A percentile compares a stretch with the other conserved stretches of the same genome.
These are phyloP conservation scores for Psettodes erumei DNA, from an alignment of 2,113 vertebrate genomes.

Conservation along the genomic window DNA sequence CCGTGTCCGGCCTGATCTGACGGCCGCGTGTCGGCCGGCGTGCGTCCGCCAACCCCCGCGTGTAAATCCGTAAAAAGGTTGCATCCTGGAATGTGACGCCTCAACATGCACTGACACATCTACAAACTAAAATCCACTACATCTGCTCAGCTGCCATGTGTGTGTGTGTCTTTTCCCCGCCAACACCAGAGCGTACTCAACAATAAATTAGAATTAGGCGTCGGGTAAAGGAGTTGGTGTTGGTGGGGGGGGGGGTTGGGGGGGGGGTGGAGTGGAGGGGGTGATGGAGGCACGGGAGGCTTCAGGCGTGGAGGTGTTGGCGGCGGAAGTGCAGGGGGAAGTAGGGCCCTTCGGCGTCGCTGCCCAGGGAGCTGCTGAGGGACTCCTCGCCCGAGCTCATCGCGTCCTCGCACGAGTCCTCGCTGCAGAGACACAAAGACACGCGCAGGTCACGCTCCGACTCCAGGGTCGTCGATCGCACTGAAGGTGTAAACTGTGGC, in stretches of 20 bases:
- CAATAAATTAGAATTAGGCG: constrained; percentile 52
- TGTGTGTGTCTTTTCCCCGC: constrained; percentile 34
- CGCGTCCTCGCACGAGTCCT: constrained; percentile 93
- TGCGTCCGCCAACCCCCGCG: background rate
- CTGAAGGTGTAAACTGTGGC: no score
- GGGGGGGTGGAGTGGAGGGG: background rate
- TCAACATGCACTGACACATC: constrained; percentile 68
- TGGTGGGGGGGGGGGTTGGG: background rate
- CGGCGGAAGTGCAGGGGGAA: constrained; percentile 86
- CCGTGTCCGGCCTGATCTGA: background rate
- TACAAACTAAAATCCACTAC: constrained; percentile 33
- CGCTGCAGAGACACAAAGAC: constrained; percentile 76
- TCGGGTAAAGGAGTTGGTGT: background rate
- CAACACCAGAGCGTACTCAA: constrained; percentile 35
- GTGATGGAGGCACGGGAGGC: constrained; percentile 45
- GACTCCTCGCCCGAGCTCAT: constrained; percentile 93
- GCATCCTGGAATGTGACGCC: constrained; percentile 77
- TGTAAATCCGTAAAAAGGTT: background rate
- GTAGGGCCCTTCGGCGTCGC: constrained; percentile 87
- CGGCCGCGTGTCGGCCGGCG: background rate
- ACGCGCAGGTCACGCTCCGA: background rate
- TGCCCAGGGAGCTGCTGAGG: constrained; percentile 88
- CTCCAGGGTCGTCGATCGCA: no score
- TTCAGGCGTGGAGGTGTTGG: constrained; percentile 57
- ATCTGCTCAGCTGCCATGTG: constrained; percentile 75